Base-by-base conservation (phyloP, 2,888 invertebrate genomes). In the Gymnocheta viridis region DNA sequence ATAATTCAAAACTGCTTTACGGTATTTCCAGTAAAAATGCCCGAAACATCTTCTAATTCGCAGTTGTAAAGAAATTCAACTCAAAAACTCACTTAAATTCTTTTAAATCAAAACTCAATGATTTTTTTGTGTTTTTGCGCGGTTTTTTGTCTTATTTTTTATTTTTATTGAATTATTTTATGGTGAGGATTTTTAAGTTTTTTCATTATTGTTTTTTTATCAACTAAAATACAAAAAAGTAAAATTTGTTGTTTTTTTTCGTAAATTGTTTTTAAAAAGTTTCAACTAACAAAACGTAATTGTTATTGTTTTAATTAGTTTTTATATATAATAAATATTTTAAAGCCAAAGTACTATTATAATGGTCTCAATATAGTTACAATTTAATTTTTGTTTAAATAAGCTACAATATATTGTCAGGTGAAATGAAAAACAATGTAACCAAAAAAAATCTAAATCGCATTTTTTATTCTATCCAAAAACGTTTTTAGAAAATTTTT, bases 141-240 rank as follows among this genome's bases (percentile, higher is more conserved):
- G 72, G 80, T 80, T 80, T 79, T 9, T 69, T 76, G 47, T 80
- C 24, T 80, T 72, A 62, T 56, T 70, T 41, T 77, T 76, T 64
- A 29, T 70, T 70, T 62, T 62, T 62, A 62, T 62, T 62, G 14
- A 44, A 27, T 62, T 80, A 47, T 44, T 79, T 78, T 51, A 44
- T 70, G 35, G 27, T 79, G 35, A 64, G 67, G 44, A 56, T 76
- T 56, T 74, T 60, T 47, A 47, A 19, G 19, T 47, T 74, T 74
- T 60, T 29, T 24, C n/a, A 67, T 58, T 76, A 35, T 67, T 56
- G 35, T 73, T 54, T 76, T 70, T 35, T 81, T 84, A 81, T 78
- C 73, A 84, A 84, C 84, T 84, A 78, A 84, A 81, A 84, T 84
- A 84, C 77, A 84, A 84, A 81, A 83, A 81, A 73, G 60, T 77